These are phyloP conservation scores for Drosophila ogumai DNA, from an alignment of 1,140 invertebrate species.

Conservation along the genomic window DNA sequence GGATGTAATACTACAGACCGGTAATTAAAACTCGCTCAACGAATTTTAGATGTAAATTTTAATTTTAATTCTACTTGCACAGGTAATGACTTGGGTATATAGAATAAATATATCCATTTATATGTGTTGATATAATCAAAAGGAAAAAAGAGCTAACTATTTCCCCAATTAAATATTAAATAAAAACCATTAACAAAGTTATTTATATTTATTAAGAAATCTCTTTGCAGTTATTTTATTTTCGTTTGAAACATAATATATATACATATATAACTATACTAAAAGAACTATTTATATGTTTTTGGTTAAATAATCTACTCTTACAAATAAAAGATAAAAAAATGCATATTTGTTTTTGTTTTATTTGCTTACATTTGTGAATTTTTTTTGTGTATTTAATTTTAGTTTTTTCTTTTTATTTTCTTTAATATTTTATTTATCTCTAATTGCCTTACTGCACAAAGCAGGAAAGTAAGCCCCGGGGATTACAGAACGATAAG, in stretches of 20 bases:
- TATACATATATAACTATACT: background rate
- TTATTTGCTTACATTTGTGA: no score
- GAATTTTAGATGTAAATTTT: background rate
- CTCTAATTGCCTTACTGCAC: no score
- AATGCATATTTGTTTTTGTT: background rate
- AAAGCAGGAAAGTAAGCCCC: no score
- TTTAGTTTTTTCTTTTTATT: no score
- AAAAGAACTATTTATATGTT: background rate
- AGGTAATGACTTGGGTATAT: constrained; percentile 1
- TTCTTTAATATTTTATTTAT: no score
- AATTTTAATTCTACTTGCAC: background rate
- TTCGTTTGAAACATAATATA: background rate
- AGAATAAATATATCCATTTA: background rate
- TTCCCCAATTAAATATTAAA: background rate
- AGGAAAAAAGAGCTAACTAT: background rate
- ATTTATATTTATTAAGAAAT: background rate
- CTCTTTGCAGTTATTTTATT: background rate
- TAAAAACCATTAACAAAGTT: background rate
- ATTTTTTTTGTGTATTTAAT: no score
- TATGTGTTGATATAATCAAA: background rate
- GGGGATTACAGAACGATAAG: no score
- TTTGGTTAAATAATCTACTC: background rate
- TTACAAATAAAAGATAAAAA: background rate
- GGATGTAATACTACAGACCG: background rate
- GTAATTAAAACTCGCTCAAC: background rate